Base-by-base conservation (phyloP, 2,888 invertebrate genomes). In the Linnaemya tessellans region DNA sequence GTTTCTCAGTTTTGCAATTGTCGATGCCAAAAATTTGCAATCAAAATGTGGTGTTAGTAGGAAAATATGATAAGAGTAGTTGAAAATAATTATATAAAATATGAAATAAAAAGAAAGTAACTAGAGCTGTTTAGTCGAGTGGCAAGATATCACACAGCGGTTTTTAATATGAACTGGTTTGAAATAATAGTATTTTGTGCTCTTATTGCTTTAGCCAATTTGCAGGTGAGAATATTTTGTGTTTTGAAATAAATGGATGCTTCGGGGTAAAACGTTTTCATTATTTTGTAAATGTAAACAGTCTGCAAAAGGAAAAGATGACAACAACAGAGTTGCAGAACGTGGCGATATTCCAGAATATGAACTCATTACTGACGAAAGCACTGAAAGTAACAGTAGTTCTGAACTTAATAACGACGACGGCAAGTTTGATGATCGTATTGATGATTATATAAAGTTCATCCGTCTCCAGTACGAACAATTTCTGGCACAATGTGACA, bases 21-120 rank as follows among this genome's bases (percentile, higher is more conserved):
- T n/a, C 10, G 13, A 10, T n/a, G 11, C 13, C 41, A 3, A 41
- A 13, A 41, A 11, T 41, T 13, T 13, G 1, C n/a, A 5, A 13
- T n/a, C 49, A 18, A 49, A 8, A 15, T 49, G 8, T 8, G 0
- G 18, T 18, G 8, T 58, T 18, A 35, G 11, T 15, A 15, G 8
- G 1, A 25, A 15, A 15, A 35, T 25, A 35, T 35, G 35, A 58
- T 35, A 67, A 67, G 60, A 25, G 41, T 15, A 60, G 7, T 10
- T 13, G 25, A 8, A 25, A 60, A 25, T 9, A 38, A 0, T 15
- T 11, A 60, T 78, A 78, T 70, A 78, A 78, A 78, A 60, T 9
- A 0, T 5, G 3, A 51, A 51, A 62, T 25, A 15, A 3, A 8
- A 22, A 56, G 1, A 22, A 22, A 46, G 18, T n/a, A 41, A 1